A percentile compares a stretch with the other conserved stretches of the same genome.
Evolutionary conservation across 2,888 invertebrate species (phyloP).

Genomic region (Polydrusus tereticollis): DNA sequence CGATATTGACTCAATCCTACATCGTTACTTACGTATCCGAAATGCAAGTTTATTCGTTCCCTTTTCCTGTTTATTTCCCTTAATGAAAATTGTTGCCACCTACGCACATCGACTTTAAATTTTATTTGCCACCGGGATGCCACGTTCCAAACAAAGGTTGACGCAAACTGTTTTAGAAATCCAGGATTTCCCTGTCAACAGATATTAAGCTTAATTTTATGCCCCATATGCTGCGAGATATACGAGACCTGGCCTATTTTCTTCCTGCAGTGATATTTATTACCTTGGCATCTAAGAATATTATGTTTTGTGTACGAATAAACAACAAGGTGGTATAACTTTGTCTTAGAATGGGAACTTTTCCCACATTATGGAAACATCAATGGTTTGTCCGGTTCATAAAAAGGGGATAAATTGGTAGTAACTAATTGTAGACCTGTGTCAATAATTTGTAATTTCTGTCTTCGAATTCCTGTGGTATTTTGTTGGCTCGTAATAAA

Average conservation of each 20-base stretch:
- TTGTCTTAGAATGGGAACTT: too few relatives aligned
- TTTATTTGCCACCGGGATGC: not conserved
- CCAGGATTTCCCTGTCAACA: conserved; percentile 11
- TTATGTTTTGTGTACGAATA: not conserved
- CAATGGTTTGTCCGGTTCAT: too few relatives aligned
- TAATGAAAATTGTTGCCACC: not conserved
- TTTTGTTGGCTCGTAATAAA: too few relatives aligned
- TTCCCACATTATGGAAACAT: too few relatives aligned
- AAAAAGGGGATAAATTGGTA: too few relatives aligned
- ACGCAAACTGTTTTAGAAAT: not conserved
- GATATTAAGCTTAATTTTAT: conserved; percentile 11
- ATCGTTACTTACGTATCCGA: not conserved
- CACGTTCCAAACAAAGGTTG: not conserved
- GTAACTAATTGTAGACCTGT: too few relatives aligned
- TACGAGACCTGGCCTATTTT: conserved; percentile 4
- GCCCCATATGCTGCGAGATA: conserved; percentile 5
- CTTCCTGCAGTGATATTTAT: not conserved
- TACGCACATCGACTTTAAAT: not conserved
- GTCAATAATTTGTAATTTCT: too few relatives aligned
- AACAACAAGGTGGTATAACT: too few relatives aligned
- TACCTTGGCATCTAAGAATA: not conserved
- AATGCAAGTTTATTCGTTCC: not conserved
- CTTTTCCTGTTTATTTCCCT: not conserved
- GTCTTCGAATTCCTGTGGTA: too few relatives aligned
- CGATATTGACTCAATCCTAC: not conserved